Conservation (phyloP, 2,888 invertebrate genomes). For the Ecliptopera silaceata region DNA sequence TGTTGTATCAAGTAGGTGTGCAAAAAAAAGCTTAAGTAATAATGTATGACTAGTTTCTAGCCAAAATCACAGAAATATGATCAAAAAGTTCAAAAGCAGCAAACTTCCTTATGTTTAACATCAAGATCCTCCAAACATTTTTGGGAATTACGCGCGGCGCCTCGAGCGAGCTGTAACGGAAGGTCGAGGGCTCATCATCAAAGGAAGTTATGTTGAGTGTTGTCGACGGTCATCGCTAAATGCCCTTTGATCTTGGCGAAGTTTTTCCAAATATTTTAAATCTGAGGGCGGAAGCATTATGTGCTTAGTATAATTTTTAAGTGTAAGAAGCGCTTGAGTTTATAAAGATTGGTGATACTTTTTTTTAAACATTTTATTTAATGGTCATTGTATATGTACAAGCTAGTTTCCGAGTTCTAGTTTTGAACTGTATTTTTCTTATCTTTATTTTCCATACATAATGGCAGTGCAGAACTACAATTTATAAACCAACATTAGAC, state of each 20-base stretch:
- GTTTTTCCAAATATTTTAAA: conserved; percentile 58
- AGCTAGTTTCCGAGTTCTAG: no score
- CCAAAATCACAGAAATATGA: background rate
- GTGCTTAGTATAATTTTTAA: background rate
- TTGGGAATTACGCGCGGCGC: conserved; percentile 46
- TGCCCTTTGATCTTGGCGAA: conserved; percentile 61
- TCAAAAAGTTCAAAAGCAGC: conserved; percentile 7
- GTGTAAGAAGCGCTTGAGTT: background rate
- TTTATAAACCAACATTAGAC: no score
- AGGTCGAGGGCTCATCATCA: conserved; percentile 57
- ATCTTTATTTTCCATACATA: no score
- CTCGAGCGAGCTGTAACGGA: conserved; percentile 50
- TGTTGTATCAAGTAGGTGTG: no score
- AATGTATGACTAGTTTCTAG: no score
- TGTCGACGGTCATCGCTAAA: conserved; percentile 60
- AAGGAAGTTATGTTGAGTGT: conserved; percentile 62
- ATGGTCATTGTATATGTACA: no score
- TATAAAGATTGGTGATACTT: background rate
- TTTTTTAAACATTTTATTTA: no score
- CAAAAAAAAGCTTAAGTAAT: no score
- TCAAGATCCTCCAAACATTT: conserved; percentile 39
- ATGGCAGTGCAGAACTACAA: no score
- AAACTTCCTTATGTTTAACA: conserved; percentile 31
- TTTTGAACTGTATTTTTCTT: no score
- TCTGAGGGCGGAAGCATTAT: background rate